Conservation (phyloP, 2,888 invertebrate genomes). For the Ariolimax columbianus region DNA sequence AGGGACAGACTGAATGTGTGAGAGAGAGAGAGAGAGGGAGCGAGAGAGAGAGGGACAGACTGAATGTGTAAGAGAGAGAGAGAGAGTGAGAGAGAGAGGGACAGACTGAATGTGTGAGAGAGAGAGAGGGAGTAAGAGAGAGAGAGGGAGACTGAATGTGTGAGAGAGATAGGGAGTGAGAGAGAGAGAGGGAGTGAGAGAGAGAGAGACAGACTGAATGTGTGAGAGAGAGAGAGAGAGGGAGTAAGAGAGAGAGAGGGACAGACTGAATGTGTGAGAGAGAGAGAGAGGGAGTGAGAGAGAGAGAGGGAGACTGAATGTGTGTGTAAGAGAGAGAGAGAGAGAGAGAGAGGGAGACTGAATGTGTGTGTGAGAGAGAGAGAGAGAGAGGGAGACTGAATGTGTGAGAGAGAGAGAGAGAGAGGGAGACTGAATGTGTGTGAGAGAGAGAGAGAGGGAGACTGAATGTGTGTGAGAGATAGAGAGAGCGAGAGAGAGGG, state of each 20-base stretch:
- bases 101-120: background rate
- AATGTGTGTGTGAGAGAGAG: no score
- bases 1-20: background rate
- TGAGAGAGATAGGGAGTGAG: background rate
- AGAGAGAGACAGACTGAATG: background rate
- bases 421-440: background rate
- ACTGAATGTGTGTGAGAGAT: background rate
- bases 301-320: no score
- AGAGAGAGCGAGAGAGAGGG: no score
- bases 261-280: no score
- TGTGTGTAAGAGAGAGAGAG: no score
- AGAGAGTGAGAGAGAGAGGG: background rate
- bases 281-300: no score
- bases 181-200: no score
- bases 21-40: background rate
- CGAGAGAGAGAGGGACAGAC: background rate
- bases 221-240: no score
- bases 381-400: no score
- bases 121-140: background rate
- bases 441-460: background rate
- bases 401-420: background rate
- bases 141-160: background rate
- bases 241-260: no score
- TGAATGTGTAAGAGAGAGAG: background rate
- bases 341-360: no score